These are phyloP conservation scores for Sinocyclocheilus grahami DNA, from an alignment of 2,113 vertebrate genomes.

Conservation along the genomic window DNA sequence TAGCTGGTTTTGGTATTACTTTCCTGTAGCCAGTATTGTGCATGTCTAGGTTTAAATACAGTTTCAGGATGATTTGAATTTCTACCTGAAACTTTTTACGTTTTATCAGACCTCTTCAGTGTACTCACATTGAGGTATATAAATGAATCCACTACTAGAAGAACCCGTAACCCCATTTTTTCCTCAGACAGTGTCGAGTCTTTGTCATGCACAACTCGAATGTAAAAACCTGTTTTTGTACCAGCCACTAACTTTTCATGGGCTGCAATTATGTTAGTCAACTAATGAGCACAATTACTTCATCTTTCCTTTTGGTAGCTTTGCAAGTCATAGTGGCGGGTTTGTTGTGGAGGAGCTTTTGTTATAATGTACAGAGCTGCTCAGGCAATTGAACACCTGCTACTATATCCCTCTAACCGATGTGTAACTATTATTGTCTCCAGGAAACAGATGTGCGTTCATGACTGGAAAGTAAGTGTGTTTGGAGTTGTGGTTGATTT, in stretches of 20 bases:
- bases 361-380: constrained; percentile 48
- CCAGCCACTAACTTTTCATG: background rate
- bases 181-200: background rate
- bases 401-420: constrained; percentile 65
- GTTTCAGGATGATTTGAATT: background rate
- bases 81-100: background rate
- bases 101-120: background rate
- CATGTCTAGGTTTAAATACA: background rate
- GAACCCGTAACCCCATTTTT: background rate
- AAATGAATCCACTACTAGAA: background rate
- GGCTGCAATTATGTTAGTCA: constrained; percentile 26
- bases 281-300: constrained; percentile 18
- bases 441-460: constrained; percentile 84
- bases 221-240: background rate
- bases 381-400: constrained; percentile 71
- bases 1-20: constrained; percentile 1
- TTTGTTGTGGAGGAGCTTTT: constrained; percentile 47
- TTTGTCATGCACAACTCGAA: background rate
- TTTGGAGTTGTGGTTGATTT: constrained; percentile 77
- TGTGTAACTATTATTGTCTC: constrained; percentile 78
- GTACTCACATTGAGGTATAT: background rate
- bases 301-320: constrained; percentile 46
- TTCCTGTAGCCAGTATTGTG: background rate
- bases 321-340: constrained; percentile 38
- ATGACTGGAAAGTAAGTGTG: constrained; percentile 78